These are phyloP conservation scores for Pedionomus torquatus DNA, from an alignment of 2,113 vertebrate species.

Conservation along the genomic window DNA sequence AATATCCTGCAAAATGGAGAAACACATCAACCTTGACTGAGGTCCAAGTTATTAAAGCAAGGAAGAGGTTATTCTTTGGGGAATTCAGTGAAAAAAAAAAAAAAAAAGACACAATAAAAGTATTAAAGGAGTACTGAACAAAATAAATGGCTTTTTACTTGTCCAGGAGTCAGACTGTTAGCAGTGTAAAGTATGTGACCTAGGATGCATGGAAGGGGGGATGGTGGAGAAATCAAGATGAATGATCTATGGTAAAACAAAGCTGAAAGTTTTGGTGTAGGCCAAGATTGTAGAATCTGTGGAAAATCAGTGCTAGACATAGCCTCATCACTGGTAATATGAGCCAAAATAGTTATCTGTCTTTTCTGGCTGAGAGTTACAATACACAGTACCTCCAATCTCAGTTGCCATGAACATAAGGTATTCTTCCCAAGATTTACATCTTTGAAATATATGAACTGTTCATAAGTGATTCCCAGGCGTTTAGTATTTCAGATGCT, in stretches of 20 bases:
- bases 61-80: constrained; percentile 81
- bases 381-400: constrained; percentile 69
- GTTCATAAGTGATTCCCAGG: constrained; percentile 74
- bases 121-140: constrained; percentile 67
- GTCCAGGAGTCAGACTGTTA: constrained; percentile 73
- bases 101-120: constrained; percentile 77
- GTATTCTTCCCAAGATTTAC: constrained; percentile 79
- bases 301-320: constrained; percentile 84
- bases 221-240: constrained; percentile 46
- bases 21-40: constrained; percentile 84
- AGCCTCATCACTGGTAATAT: constrained; percentile 80
- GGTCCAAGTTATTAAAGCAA: constrained; percentile 79
- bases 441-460: constrained; percentile 79
- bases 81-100: constrained; percentile 64
- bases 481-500: constrained; percentile 61
- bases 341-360: constrained; percentile 86
- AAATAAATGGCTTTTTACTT: constrained; percentile 72
- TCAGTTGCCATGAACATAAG: constrained; percentile 70
- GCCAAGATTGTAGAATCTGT: constrained; percentile 80
- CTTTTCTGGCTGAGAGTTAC: constrained; percentile 78
- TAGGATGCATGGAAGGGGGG: constrained; percentile 61
- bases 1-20: constrained; percentile 82
- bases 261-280: constrained; percentile 72
- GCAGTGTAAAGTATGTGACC: constrained; percentile 76
- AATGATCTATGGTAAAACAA: constrained; percentile 77